Base-by-base conservation (phyloP, 2,888 invertebrate genomes). In the Xestoiulus laeticollis region DNA sequence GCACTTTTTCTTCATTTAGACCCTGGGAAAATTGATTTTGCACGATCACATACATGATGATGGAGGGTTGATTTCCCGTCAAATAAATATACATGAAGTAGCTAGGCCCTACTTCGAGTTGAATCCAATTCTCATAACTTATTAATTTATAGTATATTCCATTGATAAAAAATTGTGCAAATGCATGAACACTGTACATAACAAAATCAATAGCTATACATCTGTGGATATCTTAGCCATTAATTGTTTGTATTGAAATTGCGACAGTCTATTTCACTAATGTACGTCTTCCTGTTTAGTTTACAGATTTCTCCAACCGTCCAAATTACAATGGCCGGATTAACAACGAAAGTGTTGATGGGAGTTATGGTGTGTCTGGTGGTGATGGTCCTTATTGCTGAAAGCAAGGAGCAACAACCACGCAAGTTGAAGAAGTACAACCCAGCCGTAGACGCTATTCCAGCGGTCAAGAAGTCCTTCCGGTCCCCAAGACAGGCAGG, bases 381-480 rank as follows among this genome's bases (percentile, higher is more conserved):
- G 87, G 32, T 30, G n/a, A 16, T 87, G 32, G 30, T 78, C 19
- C 32, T 87, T 12, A 30, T 16, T 19, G 19, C 32, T 30, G 87
- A 33, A 10, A 19, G 30, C 32, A 78, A 78, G 38, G 78, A 68
- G 19, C 33, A 26, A n/a, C 33, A n/a, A 14, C n/a, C n/a, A 0
- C 87, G 87, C 33, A 53, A 68, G 38, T 78, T 32, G 30, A 87
- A 87, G 78, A 87, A 87, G 43, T 87, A 68, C 68, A n/a, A 87
- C 43, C 87, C 87, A 12, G 22, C 43, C 6, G 43, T 19, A 8
- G 43, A 30, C 30, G 14, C 26, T 6, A 53, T 26, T 19, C n/a
- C 22, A n/a, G 86, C 48, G 32, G 43, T 30, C 44, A 48, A 53
- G 43, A 86, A 86, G 86, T 32, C 43, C 32, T 32, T 26, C 38